These are phyloP conservation scores for Zapus hudsonius DNA, from an alignment of 2,113 vertebrate species.

Conservation along the genomic window DNA sequence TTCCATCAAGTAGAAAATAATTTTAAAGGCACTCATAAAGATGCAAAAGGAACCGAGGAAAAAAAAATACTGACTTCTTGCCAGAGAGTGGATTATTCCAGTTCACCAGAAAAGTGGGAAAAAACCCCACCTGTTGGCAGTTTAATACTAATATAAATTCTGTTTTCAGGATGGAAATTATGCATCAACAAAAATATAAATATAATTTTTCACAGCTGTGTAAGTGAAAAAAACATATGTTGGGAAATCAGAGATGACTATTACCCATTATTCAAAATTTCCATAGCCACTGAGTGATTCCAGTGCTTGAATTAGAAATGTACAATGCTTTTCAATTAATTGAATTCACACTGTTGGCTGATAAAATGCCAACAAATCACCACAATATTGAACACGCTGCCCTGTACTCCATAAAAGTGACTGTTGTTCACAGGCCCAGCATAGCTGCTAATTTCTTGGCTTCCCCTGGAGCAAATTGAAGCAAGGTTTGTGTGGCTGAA, in stretches of 20 bases:
- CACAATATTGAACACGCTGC: constrained; percentile 7
- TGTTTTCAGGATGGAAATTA: constrained; percentile 83
- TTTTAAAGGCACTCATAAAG: constrained; percentile 84
- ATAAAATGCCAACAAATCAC: constrained; percentile 78
- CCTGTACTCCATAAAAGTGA: not conserved
- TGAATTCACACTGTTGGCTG: constrained; percentile 83
- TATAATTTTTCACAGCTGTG: constrained; percentile 85
- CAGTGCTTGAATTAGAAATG: constrained; percentile 82
- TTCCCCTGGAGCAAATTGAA: not conserved
- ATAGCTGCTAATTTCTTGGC: not conserved
- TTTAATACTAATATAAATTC: constrained; percentile 79
- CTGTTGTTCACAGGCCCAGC: not conserved
- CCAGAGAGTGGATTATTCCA: constrained; percentile 83
- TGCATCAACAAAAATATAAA: constrained; percentile 82
- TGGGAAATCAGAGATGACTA: constrained; percentile 81
- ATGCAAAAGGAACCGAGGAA: constrained; percentile 77
- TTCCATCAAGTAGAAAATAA: constrained; percentile 85
- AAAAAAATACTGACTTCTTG: constrained; percentile 78
- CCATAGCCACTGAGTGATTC: constrained; percentile 72
- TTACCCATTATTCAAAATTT: constrained; percentile 83
- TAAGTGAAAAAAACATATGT: constrained; percentile 83
- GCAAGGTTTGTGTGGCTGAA: not conserved
- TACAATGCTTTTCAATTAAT: constrained; percentile 85
- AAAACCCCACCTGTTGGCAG: constrained; percentile 81
- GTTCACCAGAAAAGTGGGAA: constrained; percentile 61